phyloP scores from a whole-genome alignment of 2,113 vertebrate species.

The Ochotona princeps region DNA sequence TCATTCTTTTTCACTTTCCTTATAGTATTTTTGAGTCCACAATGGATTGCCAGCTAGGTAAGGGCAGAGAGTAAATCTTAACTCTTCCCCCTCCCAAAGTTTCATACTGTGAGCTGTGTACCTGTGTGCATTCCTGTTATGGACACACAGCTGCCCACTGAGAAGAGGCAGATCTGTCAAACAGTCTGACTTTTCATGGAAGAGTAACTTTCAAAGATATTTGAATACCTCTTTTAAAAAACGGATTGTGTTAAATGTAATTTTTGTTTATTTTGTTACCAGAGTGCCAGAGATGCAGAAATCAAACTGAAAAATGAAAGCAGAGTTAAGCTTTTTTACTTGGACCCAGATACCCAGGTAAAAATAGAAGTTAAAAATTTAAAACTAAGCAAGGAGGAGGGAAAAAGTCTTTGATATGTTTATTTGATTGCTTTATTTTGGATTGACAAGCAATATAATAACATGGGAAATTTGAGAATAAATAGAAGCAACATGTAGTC shows the following conservation, averaged over 20 bases:
- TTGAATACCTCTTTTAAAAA: neutral
- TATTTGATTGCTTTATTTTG: conserved; percentile 2
- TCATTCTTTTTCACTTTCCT: conserved; percentile 30
- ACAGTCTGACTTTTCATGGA: neutral
- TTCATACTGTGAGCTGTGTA: accelerated
- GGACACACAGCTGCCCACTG: neutral
- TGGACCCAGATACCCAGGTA: conserved; percentile 99
- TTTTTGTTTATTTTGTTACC: conserved; percentile 65
- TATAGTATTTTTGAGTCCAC: neutral
- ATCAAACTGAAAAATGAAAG: conserved; percentile 95
- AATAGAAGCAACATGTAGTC: neutral
- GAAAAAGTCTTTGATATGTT: neutral
- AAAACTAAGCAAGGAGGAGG: neutral
- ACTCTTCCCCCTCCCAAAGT: too few relatives aligned
- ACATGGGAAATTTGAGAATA: neutral
- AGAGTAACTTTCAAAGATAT: neutral
- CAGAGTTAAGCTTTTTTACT: conserved; percentile 95
- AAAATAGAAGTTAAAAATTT: conserved; percentile 50
- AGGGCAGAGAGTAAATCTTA: neutral
- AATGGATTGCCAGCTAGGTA: neutral
- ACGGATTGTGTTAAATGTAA: neutral
- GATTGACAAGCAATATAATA: neutral
- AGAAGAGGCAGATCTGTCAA: neutral
- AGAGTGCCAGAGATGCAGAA: conserved; percentile 96
- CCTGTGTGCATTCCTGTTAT: neutral